Evolutionary conservation across 2,797 vertebrate species (phyloP).

Genomic region (Capromys pilorides): DNA sequence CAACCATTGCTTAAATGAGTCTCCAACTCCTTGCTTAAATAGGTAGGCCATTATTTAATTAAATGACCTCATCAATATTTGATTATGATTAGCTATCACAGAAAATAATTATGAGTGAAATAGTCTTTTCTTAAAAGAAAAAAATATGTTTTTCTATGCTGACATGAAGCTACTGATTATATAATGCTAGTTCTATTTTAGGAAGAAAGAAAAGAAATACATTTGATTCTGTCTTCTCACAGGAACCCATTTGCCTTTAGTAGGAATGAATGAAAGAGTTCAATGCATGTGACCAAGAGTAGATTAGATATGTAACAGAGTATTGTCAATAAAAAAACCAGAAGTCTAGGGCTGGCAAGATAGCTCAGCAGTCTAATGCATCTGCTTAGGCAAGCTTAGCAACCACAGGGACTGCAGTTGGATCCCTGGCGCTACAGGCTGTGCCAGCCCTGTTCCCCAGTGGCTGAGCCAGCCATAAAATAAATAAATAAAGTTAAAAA

Average conservation of each 20-base stretch:
- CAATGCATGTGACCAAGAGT: constrained; percentile 11
- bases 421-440: too few species aligned
- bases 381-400: too few species aligned
- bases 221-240: constrained; percentile 40
- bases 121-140: constrained; percentile 15
- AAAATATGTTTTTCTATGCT: constrained; percentile 47
- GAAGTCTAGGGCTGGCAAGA: neutral
- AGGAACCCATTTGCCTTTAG: constrained; percentile 23
- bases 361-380: too few species aligned
- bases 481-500: too few species aligned
- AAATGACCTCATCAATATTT: constrained; percentile 29
- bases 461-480: too few species aligned
- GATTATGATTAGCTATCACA: constrained; percentile 52
- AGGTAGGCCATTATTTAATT: constrained; percentile 42
- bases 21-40: neutral
- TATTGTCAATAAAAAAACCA: neutral
- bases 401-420: too few species aligned
- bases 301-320: neutral
- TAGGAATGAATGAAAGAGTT: constrained; percentile 51
- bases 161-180: neutral
- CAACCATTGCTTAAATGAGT: constrained; percentile 48
- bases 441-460: too few species aligned
- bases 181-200: constrained; percentile 44
- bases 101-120: constrained; percentile 47
- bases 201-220: constrained; percentile 46